Evolutionary conservation across 2,888 invertebrate genomes (phyloP).

Genomic region (Limnephilus auricula): DNA sequence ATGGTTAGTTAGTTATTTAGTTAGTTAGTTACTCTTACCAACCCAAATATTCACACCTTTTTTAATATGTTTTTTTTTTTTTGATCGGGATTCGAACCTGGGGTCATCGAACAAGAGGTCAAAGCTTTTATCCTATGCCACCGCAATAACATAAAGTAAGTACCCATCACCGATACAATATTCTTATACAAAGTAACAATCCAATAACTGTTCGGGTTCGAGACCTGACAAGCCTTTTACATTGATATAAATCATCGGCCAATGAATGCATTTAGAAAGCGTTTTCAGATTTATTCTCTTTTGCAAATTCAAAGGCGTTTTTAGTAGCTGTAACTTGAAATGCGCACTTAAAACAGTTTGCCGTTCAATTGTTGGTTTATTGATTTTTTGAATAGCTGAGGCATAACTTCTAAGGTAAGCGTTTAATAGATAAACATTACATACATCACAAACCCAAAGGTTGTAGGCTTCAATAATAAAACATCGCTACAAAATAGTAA

Average conservation of each 20-base stretch:
- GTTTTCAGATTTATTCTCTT: background rate
- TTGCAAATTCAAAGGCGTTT: background rate
- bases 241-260: background rate
- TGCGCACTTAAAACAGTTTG: background rate
- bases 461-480: background rate
- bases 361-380: background rate
- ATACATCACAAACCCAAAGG: background rate
- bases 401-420: background rate
- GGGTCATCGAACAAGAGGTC: background rate
- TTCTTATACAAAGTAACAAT: background rate
- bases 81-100: background rate
- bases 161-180: background rate
- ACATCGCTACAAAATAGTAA: background rate
- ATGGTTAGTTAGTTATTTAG: no score
- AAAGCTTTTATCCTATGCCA: background rate
- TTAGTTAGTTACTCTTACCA: no score
- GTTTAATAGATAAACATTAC: background rate
- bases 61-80: background rate
- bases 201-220: background rate
- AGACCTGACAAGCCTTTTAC: background rate
- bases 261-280: constrained; percentile 2
- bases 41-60: background rate
- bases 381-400: background rate
- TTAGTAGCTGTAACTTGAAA: background rate
- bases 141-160: background rate